Base-by-base conservation (phyloP, 2,888 invertebrate species). In the Psococerastis gibbosa region DNA sequence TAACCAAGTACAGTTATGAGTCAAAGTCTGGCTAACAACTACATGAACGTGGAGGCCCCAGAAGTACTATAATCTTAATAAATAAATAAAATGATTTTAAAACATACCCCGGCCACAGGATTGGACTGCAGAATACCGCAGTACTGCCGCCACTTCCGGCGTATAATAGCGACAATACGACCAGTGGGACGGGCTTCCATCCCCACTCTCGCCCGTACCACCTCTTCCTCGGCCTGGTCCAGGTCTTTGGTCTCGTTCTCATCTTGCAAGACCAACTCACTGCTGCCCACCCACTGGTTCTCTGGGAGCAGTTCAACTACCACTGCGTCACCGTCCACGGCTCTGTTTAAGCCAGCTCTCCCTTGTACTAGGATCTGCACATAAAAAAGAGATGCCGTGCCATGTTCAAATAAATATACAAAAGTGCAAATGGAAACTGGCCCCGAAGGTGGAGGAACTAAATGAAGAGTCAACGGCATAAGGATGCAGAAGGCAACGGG, bases 81-180 rank as follows among this genome's bases (percentile, higher is more conserved):
- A 33, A 9, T 6, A 33, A 3, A 35, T 6, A 3, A 31, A 31
- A 15, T 41, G 20, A 18, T 17, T 15, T 22, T 20, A 9, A 15
- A n/a, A 49, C 49, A 51, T 53, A 64, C 64, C 64, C 73, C 78
- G 58, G 73, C 72, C 33, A 83, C 65, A 16, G 73, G 68, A 56
- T 78, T 83, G 1, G 78, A 75, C 59, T 87, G 75, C 44, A 98
- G 62, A 52, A 97, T 89, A 11, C 98, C 98, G 64, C 97, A 98
- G 61, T 95, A 97, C 57, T 94, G 95, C 32, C 94, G 68, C 94
- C 97, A 95, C 58, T 95, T 97, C 45, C 97, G 71, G 49, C 85
- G 73, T 46, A 98, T 84, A 49, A 98, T 89, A 2, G 94, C 95
- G n/a, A 98, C 91, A 43, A 92, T 71, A 51, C 67, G 66, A 0